Evolutionary conservation across 2,797 vertebrate genomes (phyloP).

Genomic region (Diplodus sargus): DNA sequence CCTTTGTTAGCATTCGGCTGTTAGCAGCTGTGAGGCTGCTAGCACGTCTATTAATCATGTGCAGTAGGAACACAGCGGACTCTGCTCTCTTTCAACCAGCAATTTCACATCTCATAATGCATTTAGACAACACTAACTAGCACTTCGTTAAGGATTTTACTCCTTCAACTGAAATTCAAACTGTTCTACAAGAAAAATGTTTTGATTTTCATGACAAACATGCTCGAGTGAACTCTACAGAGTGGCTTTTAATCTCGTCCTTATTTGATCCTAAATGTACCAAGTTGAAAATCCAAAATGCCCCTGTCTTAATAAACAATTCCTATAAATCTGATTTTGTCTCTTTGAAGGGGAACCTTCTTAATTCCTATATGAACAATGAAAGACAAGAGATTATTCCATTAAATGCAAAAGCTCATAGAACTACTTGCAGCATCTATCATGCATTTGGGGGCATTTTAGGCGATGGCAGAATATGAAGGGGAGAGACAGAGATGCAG

Average conservation of each 20-base stretch:
- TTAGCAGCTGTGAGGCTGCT: no score
- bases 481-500: constrained; percentile 10
- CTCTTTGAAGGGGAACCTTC: background rate
- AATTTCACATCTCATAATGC: background rate
- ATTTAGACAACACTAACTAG: background rate
- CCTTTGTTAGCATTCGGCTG: no score
- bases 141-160: background rate
- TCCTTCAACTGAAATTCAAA: background rate
- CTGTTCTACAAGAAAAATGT: background rate
- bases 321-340: background rate
- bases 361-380: background rate
- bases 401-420: background rate
- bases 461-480: constrained; percentile 5
- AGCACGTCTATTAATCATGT: no score
- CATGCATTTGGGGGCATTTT: background rate
- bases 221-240: background rate
- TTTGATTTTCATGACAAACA: background rate
- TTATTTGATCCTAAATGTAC: background rate
- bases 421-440: background rate
- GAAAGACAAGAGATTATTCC: background rate
- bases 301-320: background rate
- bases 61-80: background rate
- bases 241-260: background rate
- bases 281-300: background rate
- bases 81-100: background rate